Evolutionary conservation across 2,888 invertebrate species (phyloP), one percentile per base, ranked within the genome.

Genomic region (Aporophyla lueneburgensis): DNA sequence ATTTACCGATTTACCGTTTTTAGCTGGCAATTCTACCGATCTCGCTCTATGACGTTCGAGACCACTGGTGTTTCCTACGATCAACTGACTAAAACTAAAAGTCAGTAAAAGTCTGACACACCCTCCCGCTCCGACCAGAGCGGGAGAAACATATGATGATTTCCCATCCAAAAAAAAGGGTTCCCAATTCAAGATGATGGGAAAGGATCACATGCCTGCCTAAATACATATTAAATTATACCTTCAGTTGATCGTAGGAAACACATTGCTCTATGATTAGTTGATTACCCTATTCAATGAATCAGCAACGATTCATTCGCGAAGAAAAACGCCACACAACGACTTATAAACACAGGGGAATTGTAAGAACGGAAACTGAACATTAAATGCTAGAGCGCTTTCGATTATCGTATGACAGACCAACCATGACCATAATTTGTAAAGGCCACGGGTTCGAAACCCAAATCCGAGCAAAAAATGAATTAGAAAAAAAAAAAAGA

Each of bases 311-410:
- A 65, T 43, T 62, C 24, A 72, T 27, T 58, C 62, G 53, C 53
- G 10, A 56, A 63, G 63, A 68, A 72, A 79, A 77, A 65, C 46
- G n/a, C 56, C 9, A 24, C 51, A 56, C 19, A 53, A n/a, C 19
- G 2, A 43, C 19, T 9, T 79, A 27, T 74, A 80, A 67, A 66
- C 43, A 70, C 24, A 51, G 33, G 16, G 56, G 66, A 56, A 74
- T 54, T 58, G 14, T 14, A 61, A 66, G 14, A 46, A 63, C 46
- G 73, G 79, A 69, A 59, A 59, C 53, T 0, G 68, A 65, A 14
- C 27, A 78, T 78, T 78, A 69, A 43, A 43, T 78, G 46, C 2
- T 58, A 5, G 10, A 59, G 33, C 21, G 65, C 10, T 58, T 65
- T 56, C 43, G 24, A 73, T 58, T 58, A 27, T 58, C 5, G 24